Base-by-base conservation (phyloP, 2,888 invertebrate genomes). In the Pherbina coryleti region DNA sequence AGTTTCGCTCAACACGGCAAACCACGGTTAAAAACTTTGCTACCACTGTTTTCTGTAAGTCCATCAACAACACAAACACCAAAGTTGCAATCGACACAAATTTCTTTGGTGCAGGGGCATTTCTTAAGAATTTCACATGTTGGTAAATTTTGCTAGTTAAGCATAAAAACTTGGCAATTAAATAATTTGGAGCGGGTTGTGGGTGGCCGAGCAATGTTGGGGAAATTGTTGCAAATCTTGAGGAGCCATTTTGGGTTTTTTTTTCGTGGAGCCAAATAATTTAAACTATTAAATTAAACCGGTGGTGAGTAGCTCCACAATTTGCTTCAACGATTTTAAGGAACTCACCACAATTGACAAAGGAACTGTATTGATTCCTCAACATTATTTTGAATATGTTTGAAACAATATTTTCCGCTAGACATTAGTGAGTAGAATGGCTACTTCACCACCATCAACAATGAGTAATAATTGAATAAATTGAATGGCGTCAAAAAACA, bases 401-500 rank as follows among this genome's bases (percentile, higher is more conserved):
- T 3, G 31, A 4, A 31, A 1, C 37, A 37, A 37, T 8, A 44
- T 44, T 44, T 44, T 44, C 1, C 14, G 8, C 17, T 25, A 60
- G 17, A 60, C 60, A 60, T 28, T 3, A 0, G 1, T 25, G 9
- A 57, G 8, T 1, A 49, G 19, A 37, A 49, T 44, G 11, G 44
- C 19, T 3, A 22, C 8, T 22, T 37, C 19, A 44, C 34, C 37
- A 67, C 17, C 19, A 22, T 9, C 44, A 44, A 60, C 25, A 25
- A 8, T 34, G n/a, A 34, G 19, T 34, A 66, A 37, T 37, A 34
- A 66, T 66, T 34, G 19, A 4, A n/a, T n/a, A 34, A 66, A 66
- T 34, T 34, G 67, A 44, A n/a, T 49, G 67, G 67, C 67, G 67
- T 17, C 67, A 69, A 69, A 69, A 75, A 28, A 69, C 62, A 44